These are phyloP conservation scores for Drosophila setifemur DNA, from an alignment of 1,140 invertebrate genomes.

Conservation along the genomic window DNA sequence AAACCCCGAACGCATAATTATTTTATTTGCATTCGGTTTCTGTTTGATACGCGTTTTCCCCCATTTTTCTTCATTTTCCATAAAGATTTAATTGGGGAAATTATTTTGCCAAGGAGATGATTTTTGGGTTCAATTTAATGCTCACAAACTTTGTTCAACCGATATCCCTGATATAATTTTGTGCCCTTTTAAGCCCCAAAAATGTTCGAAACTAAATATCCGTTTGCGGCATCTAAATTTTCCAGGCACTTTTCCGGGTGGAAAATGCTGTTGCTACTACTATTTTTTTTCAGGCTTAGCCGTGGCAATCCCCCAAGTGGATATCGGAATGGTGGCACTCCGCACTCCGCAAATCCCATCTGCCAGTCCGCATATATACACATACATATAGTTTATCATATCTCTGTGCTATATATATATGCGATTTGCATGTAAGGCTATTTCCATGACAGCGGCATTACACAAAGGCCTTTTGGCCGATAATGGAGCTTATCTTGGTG, in stretches of 20 bases:
- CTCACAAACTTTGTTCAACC: too few relatives aligned
- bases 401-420: too few relatives aligned
- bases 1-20: constrained; percentile 58
- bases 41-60: constrained; percentile 21
- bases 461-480: constrained; percentile 54
- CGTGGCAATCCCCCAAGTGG: constrained; percentile 28
- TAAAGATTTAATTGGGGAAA: neutral
- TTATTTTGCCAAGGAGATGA: too few relatives aligned
- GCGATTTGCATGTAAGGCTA: neutral
- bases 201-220: too few relatives aligned
- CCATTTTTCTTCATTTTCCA: neutral
- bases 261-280: constrained; percentile 8
- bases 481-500: constrained; percentile 65
- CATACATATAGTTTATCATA: neutral
- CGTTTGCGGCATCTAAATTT: too few relatives aligned
- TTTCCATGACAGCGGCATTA: constrained; percentile 1
- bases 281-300: constrained; percentile 18
- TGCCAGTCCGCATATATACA: constrained; percentile 12
- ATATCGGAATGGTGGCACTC: constrained; percentile 36
- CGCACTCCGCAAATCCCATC: constrained; percentile 22
- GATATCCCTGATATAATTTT: too few relatives aligned
- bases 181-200: too few relatives aligned
- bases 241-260: too few relatives aligned
- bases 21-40: constrained; percentile 39
- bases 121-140: too few relatives aligned